Conservation (phyloP, 1,140 invertebrate genomes). For the Diuraphis noxia region DNA sequence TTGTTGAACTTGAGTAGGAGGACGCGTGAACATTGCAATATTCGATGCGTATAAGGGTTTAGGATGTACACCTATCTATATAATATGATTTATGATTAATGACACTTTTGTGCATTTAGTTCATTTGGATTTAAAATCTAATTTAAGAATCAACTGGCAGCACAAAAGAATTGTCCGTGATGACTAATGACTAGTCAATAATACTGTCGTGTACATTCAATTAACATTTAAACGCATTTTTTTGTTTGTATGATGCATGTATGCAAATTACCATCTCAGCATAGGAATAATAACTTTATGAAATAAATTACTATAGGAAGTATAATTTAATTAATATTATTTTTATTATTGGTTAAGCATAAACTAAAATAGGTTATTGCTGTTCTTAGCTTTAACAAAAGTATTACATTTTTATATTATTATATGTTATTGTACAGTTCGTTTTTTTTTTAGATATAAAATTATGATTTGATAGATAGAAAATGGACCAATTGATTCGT, state of each 20-base stretch:
- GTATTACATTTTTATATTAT: no score
- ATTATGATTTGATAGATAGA: no score
- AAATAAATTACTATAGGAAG: not conserved
- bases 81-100: conserved; percentile 38
- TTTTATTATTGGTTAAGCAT: no score
- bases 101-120: not conserved
- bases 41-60: conserved; percentile 6
- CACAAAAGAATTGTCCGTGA: not conserved
- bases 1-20: conserved; percentile 54
- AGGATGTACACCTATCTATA: not conserved
- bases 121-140: not conserved
- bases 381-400: no score
- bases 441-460: no score
- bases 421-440: no score
- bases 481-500: no score
- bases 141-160: not conserved
- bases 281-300: not conserved
- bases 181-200: conserved; percentile 40
- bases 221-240: not conserved
- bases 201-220: not conserved
- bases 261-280: not conserved
- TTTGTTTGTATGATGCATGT: not conserved
- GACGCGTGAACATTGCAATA: conserved; percentile 45
- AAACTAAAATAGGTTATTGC: no score
- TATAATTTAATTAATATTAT: not conserved